Base-by-base conservation (phyloP, 2,797 vertebrate species). In the Anguilla marmorata region DNA sequence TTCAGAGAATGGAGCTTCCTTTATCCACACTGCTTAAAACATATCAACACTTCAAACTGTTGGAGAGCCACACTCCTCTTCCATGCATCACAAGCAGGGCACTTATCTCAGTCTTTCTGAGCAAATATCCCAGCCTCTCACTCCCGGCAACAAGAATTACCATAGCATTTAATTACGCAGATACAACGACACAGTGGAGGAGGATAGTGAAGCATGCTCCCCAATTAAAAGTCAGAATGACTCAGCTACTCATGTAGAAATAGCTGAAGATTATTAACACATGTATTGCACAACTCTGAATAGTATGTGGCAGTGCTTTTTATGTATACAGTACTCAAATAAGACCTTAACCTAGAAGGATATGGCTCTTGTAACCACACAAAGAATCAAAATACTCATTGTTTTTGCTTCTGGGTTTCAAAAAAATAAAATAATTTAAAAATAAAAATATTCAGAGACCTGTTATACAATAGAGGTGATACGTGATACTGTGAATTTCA, bases 161-260 rank as follows among this genome's bases (percentile, higher is more conserved):
- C 85, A 86, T 74, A 52, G 19, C 33, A 45, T 72, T 50, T 86
- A 63, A 86, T 86, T 86, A 74, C n/a, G 54, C 63, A 19, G 66
- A 72, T 52, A 69, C 21, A 21, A 21, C 12, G 37, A 63, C 85
- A 86, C 66, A 74, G 66, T 30, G 85, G 85, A 86, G 85, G 63
- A 45, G 79, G 79, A 50, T 45, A n/a, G 41, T 52, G 85, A 50
- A 74, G 66, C 41, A 12, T 52, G 66, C 89, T 89, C 91, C 93
- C 91, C 89, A 92, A 90, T 90, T 87, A 87, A 85, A 90, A 92
- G 86, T 83, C 50, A 90, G 90, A 87, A 89, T 90, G 90, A 91
- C 91, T 91, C 82, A 90, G 24, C 54, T 16, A 86, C 79, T 82
- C 79, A 50, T 82, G 79, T 50, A 8, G 8, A 50, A 82, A 82